These are phyloP conservation scores for Sarcophaga carnaria DNA, from an alignment of 2,888 invertebrate species.

Conservation along the genomic window DNA sequence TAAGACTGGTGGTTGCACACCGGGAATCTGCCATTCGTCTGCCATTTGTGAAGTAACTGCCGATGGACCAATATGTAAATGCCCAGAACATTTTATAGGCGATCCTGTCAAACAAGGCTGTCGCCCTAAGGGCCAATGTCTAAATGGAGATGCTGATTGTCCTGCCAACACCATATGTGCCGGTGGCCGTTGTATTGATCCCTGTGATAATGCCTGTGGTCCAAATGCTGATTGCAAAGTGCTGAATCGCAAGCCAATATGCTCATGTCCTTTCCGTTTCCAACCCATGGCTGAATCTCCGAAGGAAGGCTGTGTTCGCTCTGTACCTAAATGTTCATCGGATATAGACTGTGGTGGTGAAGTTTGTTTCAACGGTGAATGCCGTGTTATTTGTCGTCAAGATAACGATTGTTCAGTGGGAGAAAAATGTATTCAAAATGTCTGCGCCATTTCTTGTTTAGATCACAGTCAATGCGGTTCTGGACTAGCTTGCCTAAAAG, in stretches of 20 bases:
- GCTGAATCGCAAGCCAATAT: conserved; percentile 89
- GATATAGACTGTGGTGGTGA: conserved; percentile 91
- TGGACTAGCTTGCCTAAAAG: conserved; percentile 91
- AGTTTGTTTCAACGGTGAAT: conserved; percentile 91
- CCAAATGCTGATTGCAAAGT: conserved; percentile 91
- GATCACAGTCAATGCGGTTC: conserved; percentile 91
- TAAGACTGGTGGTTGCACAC: conserved; percentile 86
- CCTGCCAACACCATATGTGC: conserved; percentile 88
- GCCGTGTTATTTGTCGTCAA: conserved; percentile 90
- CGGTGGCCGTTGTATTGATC: conserved; percentile 88
- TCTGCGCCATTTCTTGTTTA: conserved; percentile 90
- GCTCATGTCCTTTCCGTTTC: conserved; percentile 90
- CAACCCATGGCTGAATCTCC: conserved; percentile 85
- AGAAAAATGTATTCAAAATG: conserved; percentile 89
- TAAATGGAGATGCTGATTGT: conserved; percentile 88
- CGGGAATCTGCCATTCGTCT: conserved; percentile 91
- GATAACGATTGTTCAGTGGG: conserved; percentile 90
- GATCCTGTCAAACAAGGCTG: conserved; percentile 91
- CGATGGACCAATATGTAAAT: conserved; percentile 89
- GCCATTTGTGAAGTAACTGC: conserved; percentile 89
- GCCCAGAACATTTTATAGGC: conserved; percentile 89
- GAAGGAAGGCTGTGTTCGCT: conserved; percentile 88
- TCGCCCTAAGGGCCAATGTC: conserved; percentile 89
- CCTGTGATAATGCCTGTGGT: conserved; percentile 92
- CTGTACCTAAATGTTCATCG: conserved; percentile 85